Evolutionary conservation across 64 coral and sea anemone genomes (phyloP).

Genomic region (Dendrophyllia cribrosa): DNA sequence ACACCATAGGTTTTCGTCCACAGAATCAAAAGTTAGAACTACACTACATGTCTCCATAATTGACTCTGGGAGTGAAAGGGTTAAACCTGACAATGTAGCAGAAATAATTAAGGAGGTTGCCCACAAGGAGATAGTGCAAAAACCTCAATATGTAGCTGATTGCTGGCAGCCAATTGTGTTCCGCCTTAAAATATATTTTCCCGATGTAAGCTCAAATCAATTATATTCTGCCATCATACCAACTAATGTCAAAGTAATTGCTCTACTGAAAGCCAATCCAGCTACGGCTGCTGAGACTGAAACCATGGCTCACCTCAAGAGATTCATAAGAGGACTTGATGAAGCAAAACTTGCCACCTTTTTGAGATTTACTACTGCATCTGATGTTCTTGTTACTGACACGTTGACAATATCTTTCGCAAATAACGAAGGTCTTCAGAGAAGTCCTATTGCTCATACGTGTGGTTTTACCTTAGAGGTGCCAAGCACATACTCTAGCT

Average conservation of each 20-base stretch:
- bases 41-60: too few relatives aligned
- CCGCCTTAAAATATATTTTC: not conserved
- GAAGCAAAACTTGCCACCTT: slow-evolving; percentile 53
- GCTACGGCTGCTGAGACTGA: slow-evolving; percentile 9
- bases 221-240: too few relatives aligned
- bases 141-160: slow-evolving; percentile 4
- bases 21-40: too few relatives aligned
- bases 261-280: not conserved
- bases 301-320: slow-evolving; percentile 37
- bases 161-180: too few relatives aligned
- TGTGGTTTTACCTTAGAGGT: slow-evolving; percentile 45
- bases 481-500: slow-evolving; percentile 50
- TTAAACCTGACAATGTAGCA: not conserved
- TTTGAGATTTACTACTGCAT: slow-evolving; percentile 58
- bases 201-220: not conserved
- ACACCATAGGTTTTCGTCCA: too few relatives aligned
- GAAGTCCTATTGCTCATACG: slow-evolving; percentile 59
- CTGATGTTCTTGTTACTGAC: slow-evolving; percentile 56
- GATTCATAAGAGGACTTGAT: slow-evolving; percentile 65
- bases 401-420: slow-evolving; percentile 59
- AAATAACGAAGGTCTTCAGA: slow-evolving; percentile 25
- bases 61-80: too few relatives aligned
- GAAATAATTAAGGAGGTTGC: not conserved
- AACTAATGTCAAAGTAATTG: slow-evolving; percentile 26
- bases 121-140: not conserved